phyloP scores from a whole-genome alignment of 2,888 invertebrate genomes.

The Cynaeus angustus region DNA sequence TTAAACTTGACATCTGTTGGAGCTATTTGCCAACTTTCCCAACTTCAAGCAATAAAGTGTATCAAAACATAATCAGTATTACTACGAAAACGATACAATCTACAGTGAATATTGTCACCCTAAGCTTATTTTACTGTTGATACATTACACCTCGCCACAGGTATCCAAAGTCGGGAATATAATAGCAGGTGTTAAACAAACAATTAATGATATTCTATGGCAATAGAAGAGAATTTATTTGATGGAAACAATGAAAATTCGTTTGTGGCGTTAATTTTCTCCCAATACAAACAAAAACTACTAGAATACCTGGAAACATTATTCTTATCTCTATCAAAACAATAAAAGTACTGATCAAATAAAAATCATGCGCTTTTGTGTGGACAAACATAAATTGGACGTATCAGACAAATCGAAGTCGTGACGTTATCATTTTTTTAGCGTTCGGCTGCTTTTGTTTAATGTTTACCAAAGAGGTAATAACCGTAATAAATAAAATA shows the following conservation, averaged over 20 bases:
- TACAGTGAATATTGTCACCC: slow-evolving; percentile 40
- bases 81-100: slow-evolving; percentile 46
- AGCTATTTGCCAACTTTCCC: not conserved
- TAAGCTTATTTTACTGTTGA: slow-evolving; percentile 30
- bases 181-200: slow-evolving; percentile 46
- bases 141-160: slow-evolving; percentile 38
- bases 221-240: slow-evolving; percentile 40
- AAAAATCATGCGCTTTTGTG: slow-evolving; percentile 32
- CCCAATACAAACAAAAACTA: slow-evolving; percentile 40
- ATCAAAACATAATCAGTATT: slow-evolving; percentile 28
- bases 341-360: slow-evolving; percentile 38
- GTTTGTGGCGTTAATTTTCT: slow-evolving; percentile 23
- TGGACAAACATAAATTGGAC: slow-evolving; percentile 25
- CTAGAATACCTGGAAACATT: slow-evolving; percentile 30
- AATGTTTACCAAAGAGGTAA: not conserved
- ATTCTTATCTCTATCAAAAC: slow-evolving; percentile 35
- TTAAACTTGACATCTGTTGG: not conserved
- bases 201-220: slow-evolving; percentile 42
- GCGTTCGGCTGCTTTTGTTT: not conserved
- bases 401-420: slow-evolving; percentile 10
- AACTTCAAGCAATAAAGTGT: not conserved
- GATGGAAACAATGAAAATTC: slow-evolving; percentile 45
- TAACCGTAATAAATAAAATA: too few species aligned
- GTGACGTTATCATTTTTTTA: slow-evolving; percentile 4
- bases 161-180: slow-evolving; percentile 30